Percentiles rank a stretch among this genome's conserved stretches.
Conservation (phyloP, 2,113 vertebrate genomes). For the Microtus montanus region DNA sequence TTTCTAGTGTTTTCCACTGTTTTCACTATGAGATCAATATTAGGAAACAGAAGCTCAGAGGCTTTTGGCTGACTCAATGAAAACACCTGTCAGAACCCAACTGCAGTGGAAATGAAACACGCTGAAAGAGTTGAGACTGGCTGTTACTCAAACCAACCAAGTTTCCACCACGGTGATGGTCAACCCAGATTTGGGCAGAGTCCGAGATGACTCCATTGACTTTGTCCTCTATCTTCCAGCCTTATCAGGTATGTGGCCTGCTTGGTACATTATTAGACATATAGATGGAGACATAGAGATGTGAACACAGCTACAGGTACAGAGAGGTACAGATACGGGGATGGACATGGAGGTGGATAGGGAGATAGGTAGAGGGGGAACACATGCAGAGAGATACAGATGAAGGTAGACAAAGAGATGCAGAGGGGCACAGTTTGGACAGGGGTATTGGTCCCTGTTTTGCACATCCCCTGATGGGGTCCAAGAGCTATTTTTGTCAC, state of each 20-base stretch:
- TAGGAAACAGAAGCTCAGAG: background rate
- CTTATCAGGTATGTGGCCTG: background rate
- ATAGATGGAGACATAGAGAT: background rate
- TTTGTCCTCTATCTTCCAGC: too few species aligned
- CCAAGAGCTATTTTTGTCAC: background rate
- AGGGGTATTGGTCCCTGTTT: background rate
- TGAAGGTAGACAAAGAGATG: too few species aligned
- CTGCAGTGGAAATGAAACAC: fast-evolving
- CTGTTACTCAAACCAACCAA: fast-evolving
- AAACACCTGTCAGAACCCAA: background rate
- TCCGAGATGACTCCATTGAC: fast-evolving
- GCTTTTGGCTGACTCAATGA: background rate
- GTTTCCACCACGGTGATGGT: background rate
- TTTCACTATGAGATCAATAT: background rate
- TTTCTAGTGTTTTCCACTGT: background rate
- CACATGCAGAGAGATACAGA: background rate
- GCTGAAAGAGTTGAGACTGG: fast-evolving
- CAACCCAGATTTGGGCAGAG: fast-evolving
- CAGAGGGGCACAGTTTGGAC: background rate
- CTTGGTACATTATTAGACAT: background rate
- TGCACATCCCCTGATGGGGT: background rate
- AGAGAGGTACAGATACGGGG: background rate
- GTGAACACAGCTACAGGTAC: too few species aligned
- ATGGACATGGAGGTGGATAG: background rate
- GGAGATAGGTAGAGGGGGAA: too few species aligned